Base-by-base conservation (phyloP, 2,113 vertebrate genomes). In the Gymnogyps californianus region DNA sequence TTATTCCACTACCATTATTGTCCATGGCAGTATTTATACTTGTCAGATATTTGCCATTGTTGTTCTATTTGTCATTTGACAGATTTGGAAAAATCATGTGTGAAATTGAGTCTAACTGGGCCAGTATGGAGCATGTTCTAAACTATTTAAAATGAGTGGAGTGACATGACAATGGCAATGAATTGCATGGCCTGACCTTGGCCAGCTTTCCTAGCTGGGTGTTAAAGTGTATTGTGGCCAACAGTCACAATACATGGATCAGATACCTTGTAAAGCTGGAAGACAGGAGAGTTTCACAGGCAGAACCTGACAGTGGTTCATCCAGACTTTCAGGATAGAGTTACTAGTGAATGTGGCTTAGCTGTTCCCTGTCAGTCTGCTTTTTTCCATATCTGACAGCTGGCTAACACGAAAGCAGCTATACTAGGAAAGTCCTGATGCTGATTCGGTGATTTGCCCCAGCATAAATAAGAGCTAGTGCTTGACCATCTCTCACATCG, bases 61-160 rank as follows among this genome's bases (percentile, higher is more conserved):
- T 79, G 14, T 84, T 90, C 13, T 34, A 4, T 58, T 40, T 69
- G 28, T 70, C 8, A 17, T 57, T 83, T 74, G 38, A 16, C 42
- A 36, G 44, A 9, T 70, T 61, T 61, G 38, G 40, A 47, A 88
- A 29, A 4, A 4, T 31, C 1, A 2, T 0, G 0, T 61, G 17
- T 88, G 79, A 71, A 79, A 59, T 57, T 65, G 47, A 58, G 16
- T 18, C 8, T 13, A 10, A 19, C 24, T 55, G 47, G 38, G 32
- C 28, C 32, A 5, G 9, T 49, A 2, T 26, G 13, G 38, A 72
- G 20, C 10, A 6, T 11, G 13, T 38, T 42, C 36, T 71, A 7
- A 42, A 22, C 25, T 29, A 4, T n/a, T 52, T 32, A 2, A 46
- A 49, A 34, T 9, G 9, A n/a, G 7, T 9, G 25, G 47, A 55